A percentile compares a stretch with the other conserved stretches of the same genome.
phyloP scores from a whole-genome alignment of 2,888 invertebrate genomes.

The Papilio demoleus region DNA sequence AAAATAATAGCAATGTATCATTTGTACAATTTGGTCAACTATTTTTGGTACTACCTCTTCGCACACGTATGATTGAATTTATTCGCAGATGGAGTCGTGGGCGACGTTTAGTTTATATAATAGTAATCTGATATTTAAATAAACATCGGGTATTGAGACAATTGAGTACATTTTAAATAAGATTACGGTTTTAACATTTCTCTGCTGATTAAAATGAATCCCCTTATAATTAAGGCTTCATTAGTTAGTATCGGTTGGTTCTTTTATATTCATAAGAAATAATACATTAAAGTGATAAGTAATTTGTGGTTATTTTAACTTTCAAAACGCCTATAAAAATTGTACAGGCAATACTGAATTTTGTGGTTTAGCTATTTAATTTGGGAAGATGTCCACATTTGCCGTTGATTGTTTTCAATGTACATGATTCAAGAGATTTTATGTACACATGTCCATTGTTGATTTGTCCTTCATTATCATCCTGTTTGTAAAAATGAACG shows the following conservation, averaged over 20 bases:
- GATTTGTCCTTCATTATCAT: background rate
- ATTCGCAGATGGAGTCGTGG: too few relatives aligned
- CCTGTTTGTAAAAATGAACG: background rate
- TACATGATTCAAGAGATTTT: background rate
- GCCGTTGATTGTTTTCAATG: background rate
- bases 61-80: too few relatives aligned
- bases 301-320: too few relatives aligned
- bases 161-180: constrained; percentile 19
- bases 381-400: background rate
- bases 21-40: background rate
- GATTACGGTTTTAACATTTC: constrained; percentile 31
- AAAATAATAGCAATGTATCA: background rate
- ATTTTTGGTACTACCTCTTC: too few relatives aligned
- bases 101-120: too few relatives aligned
- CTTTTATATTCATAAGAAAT: background rate
- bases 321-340: background rate
- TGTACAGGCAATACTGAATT: background rate
- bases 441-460: background rate
- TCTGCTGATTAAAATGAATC: constrained; percentile 27
- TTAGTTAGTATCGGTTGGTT: background rate
- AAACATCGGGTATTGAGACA: constrained; percentile 6
- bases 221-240: constrained; percentile 26
- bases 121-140: constrained; percentile 15
- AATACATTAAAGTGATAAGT: background rate
- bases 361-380: background rate